Base-by-base conservation (phyloP, 1,140 invertebrate genomes). In the Ceratina australensis region DNA sequence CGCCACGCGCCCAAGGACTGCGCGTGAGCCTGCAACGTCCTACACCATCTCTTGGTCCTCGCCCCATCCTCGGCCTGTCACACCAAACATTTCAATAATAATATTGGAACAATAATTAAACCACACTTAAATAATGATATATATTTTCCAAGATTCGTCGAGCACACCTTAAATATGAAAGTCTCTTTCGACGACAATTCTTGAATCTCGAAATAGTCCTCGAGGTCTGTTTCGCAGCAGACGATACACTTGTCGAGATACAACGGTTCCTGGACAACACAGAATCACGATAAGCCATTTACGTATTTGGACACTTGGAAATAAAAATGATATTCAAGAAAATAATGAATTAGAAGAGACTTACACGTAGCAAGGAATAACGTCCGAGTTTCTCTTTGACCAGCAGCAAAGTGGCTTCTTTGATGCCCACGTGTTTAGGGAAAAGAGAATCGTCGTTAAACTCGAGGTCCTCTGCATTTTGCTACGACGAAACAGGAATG, bases 181-280 rank as follows among this genome's bases (percentile, higher is more conserved):
- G 97, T 96, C 89, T 99, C 98, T 92, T 98, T 98, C 67, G 96
- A 97, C 79, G 96, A 95, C 79, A 98, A 94, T 92, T 99, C 98
- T 92, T 98, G 97, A 84, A 99, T 94, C 94, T 99, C 98, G 91
- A 99, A 98, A 90, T 97, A 98, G 91, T 98, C 97, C 89, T 97
- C 96, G 87, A 95, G 95, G 87, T 98, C 97, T 64, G 95, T 95
- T 87, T 98, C 97, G 81, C 95, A 95, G 83, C 96, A 97, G 56
- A 98, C 96, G 75, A 98, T 96, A 92, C 97, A 98, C 87, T 96
- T 95, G 89, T 98, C 97, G 80, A 98, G 93, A 91, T 96, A 96
- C 67, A 98, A 94, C 42, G 97, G 97, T 88, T 98, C 97, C 94
- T 95, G 83, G 59, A 90, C 89, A 72, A 72, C 63, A 61, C 68